Evolutionary conservation across 2,888 invertebrate species (phyloP).

Genomic region (Smittia sp.): DNA sequence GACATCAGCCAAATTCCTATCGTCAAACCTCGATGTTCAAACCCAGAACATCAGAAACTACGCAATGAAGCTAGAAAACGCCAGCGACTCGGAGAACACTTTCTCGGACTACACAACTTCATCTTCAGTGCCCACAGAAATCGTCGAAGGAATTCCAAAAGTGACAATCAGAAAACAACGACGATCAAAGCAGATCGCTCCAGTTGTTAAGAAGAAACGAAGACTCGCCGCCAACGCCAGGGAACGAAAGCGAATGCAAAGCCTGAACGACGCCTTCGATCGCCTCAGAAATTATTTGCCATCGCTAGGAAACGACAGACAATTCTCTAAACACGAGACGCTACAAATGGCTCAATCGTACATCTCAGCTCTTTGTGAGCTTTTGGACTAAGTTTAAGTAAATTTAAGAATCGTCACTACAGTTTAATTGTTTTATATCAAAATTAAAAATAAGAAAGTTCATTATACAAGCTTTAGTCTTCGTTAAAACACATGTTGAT

Average conservation of each 20-base stretch:
- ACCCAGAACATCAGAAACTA: neutral
- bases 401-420: too few relatives aligned
- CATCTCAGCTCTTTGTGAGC: conserved; percentile 84
- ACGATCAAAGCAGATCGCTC: conserved; percentile 68
- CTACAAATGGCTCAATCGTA: conserved; percentile 97
- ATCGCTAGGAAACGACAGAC: conserved; percentile 84
- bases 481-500: too few relatives aligned
- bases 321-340: conserved; percentile 93
- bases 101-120: neutral
- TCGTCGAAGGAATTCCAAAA: conserved; percentile 50
- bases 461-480: too few relatives aligned
- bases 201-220: conserved; percentile 75
- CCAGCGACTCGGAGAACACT: conserved; percentile 9
- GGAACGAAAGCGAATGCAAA: conserved; percentile 89
- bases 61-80: neutral
- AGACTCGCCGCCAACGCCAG: conserved; percentile 90
- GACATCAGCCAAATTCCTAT: conserved; percentile 5
- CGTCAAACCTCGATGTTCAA: conserved; percentile 16
- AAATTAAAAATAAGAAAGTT: too few relatives aligned
- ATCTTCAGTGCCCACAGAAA: neutral
- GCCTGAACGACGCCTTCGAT: conserved; percentile 91
- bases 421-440: too few relatives aligned
- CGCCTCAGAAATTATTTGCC: conserved; percentile 87
- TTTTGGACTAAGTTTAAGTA: conserved; percentile 69
- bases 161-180: conserved; percentile 53